Conservation (phyloP, 2,888 invertebrate genomes). For the Marasmarcha lunaedactyla region DNA sequence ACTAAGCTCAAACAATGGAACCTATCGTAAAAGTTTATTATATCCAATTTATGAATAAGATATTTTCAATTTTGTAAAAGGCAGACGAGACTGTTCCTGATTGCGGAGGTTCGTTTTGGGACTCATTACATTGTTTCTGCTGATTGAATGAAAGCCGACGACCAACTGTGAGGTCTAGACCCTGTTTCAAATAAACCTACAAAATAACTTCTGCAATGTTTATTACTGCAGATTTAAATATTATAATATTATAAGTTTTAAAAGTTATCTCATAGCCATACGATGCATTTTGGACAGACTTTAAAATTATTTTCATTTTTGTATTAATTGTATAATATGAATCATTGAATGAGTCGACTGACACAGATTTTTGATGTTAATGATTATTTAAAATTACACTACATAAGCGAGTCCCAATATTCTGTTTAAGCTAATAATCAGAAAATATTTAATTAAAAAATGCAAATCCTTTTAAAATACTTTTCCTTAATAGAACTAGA, state of each 20-base stretch:
- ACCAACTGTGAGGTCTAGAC: conserved; percentile 29
- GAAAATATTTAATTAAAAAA: too few relatives aligned
- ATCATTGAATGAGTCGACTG: conserved; percentile 24
- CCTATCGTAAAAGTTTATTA: conserved; percentile 42
- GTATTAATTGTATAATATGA: conserved; percentile 12
- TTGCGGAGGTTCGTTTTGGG: conserved; percentile 24
- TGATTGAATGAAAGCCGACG: conserved; percentile 36
- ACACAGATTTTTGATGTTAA: conserved; percentile 21
- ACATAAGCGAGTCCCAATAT: too few relatives aligned
- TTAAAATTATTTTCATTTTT: not conserved
- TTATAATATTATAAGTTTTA: too few relatives aligned
- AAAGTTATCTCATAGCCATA: too few relatives aligned
- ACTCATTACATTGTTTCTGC: conserved; percentile 25
- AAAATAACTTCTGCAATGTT: too few relatives aligned
- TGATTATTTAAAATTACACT: not conserved
- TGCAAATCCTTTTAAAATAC: too few relatives aligned
- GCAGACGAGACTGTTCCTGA: conserved; percentile 23
- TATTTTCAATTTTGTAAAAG: conserved; percentile 27
- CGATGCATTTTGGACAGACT: too few relatives aligned
- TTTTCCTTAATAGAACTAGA: not conserved
- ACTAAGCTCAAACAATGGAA: conserved; percentile 29
- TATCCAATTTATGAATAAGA: conserved; percentile 27
- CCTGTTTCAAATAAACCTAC: too few relatives aligned
- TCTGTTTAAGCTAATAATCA: too few relatives aligned
- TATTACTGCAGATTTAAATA: too few relatives aligned